Conservation (phyloP, 2,888 invertebrate species). For the Apotomis turbidana region DNA sequence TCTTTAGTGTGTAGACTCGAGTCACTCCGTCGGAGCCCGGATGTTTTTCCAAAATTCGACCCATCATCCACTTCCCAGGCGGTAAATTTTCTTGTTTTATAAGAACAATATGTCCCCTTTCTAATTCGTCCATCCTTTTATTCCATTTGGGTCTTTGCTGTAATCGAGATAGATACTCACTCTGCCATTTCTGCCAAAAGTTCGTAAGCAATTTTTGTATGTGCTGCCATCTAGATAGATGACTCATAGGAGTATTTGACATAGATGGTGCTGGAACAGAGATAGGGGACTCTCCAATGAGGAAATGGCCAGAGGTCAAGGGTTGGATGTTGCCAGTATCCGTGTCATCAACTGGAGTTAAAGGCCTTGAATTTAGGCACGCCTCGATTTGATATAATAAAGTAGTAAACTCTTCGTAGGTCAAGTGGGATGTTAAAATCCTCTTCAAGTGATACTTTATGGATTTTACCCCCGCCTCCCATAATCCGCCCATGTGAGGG, state of each 20-base stretch:
- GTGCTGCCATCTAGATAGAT: constrained; percentile 41
- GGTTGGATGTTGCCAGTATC: neutral
- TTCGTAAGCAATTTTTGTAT: constrained; percentile 37
- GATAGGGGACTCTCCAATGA: constrained; percentile 15
- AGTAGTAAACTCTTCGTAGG: constrained; percentile 43
- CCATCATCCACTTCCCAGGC: constrained; percentile 45
- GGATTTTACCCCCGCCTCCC: constrained; percentile 16
- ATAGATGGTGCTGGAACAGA: constrained; percentile 9
- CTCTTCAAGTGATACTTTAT: constrained; percentile 42
- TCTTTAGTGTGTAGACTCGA: no score
- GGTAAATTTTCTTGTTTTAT: constrained; percentile 43
- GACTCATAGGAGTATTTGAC: neutral
- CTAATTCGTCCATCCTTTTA: constrained; percentile 29
- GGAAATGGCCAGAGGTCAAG: constrained; percentile 29
- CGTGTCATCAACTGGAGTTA: neutral
- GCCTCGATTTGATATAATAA: constrained; percentile 38
- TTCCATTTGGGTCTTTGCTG: constrained; percentile 44
- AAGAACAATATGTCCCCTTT: constrained; percentile 45
- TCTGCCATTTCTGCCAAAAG: constrained; percentile 44
- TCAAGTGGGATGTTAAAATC: constrained; percentile 38
- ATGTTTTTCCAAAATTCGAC: constrained; percentile 42
- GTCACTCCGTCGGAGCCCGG: constrained; percentile 9
- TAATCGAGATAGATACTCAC: constrained; percentile 41
- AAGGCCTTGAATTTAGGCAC: constrained; percentile 24
- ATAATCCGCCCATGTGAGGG: constrained; percentile 14